These are phyloP conservation scores for Leptopilina syphax DNA, from an alignment of 2,888 invertebrate genomes.

Conservation along the genomic window DNA sequence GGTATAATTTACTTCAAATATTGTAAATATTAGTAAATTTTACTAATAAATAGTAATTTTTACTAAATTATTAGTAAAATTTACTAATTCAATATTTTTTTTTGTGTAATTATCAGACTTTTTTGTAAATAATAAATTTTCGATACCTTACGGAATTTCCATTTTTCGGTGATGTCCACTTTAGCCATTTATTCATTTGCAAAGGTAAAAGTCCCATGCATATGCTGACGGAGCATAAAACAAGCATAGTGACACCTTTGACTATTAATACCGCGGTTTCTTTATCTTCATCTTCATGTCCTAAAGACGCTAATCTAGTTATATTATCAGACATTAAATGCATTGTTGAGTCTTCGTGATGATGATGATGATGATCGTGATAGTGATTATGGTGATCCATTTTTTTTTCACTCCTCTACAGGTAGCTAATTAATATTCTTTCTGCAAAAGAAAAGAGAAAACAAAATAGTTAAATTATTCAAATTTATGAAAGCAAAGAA, in stretches of 20 bases:
- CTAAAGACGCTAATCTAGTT: neutral
- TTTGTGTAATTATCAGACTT: no score
- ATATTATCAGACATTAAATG: neutral
- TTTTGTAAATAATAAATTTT: slow-evolving; percentile 17
- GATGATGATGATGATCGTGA: slow-evolving; percentile 1
- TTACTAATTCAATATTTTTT: no score
- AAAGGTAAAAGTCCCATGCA: slow-evolving; percentile 87
- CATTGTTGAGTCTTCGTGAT: slow-evolving; percentile 3
- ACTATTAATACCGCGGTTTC: slow-evolving; percentile 80
- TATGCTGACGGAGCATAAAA: slow-evolving; percentile 86
- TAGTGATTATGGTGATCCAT: slow-evolving; percentile 17
- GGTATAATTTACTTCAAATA: no score
- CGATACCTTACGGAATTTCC: slow-evolving; percentile 67
- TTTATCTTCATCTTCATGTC: neutral
- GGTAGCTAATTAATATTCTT: neutral
- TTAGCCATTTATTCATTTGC: slow-evolving; percentile 82
- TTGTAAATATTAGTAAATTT: no score
- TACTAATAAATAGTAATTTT: no score
- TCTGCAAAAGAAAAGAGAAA: neutral
- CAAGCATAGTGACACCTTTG: slow-evolving; percentile 88
- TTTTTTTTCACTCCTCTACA: neutral
- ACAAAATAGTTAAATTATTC: neutral
- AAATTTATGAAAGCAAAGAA: no score
- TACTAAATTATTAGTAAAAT: no score
- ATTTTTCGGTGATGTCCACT: slow-evolving; percentile 78